Evolutionary conservation across 1,140 invertebrate species (phyloP).

Genomic region (Agrilus planipennis): DNA sequence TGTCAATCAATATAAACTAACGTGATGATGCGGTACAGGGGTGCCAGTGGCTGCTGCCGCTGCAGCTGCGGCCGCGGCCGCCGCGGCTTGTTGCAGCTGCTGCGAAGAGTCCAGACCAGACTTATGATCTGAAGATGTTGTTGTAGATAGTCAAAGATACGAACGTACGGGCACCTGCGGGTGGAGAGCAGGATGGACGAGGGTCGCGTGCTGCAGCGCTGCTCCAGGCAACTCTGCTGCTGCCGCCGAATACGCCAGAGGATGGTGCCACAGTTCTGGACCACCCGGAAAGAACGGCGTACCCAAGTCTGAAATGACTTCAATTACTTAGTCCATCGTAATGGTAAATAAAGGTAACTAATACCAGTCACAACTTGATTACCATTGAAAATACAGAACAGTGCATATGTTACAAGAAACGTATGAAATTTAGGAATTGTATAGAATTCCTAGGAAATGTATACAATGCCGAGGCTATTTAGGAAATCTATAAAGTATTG

Average conservation of each 20-base stretch:
- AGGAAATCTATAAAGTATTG: no score
- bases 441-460: no score
- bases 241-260: slow-evolving; percentile 66
- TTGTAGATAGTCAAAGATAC: slow-evolving; percentile 93
- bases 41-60: slow-evolving; percentile 32
- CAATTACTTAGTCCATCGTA: not conserved
- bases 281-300: slow-evolving; percentile 87
- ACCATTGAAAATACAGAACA: no score
- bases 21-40: slow-evolving; percentile 38
- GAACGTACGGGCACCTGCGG: slow-evolving; percentile 92
- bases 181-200: slow-evolving; percentile 91
- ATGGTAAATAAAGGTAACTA: no score
- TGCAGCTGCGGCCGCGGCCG: slow-evolving; percentile 42
- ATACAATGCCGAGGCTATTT: no score
- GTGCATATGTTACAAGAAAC: no score
- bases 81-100: slow-evolving; percentile 37
- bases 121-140: no score
- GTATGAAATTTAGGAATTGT: no score
- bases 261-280: slow-evolving; percentile 89
- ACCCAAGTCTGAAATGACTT: slow-evolving; percentile 66
- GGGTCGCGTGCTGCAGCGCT: slow-evolving; percentile 71
- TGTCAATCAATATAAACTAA: no score
- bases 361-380: no score
- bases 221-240: slow-evolving; percentile 66
- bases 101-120: no score